Evolutionary conservation across 2,797 vertebrate genomes (phyloP).

Genomic region (Columba guinea): DNA sequence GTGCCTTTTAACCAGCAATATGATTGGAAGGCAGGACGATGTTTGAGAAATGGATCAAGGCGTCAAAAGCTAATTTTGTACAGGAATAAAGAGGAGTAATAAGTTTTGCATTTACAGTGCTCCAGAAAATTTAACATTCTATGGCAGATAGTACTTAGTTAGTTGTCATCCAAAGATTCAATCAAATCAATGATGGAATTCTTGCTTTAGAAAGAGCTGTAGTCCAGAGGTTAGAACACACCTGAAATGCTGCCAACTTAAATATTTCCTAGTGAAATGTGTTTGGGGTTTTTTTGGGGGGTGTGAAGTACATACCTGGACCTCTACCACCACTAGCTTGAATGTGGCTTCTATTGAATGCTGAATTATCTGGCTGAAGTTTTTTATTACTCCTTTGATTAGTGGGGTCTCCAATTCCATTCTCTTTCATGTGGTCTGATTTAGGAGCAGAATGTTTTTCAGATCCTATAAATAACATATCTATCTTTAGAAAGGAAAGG

Average conservation of each 20-base stretch:
- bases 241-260: background rate
- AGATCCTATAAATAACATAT: slow-evolving; percentile 65
- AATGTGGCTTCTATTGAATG: slow-evolving; percentile 79
- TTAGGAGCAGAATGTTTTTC: slow-evolving; percentile 68
- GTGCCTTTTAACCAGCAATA: background rate
- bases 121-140: background rate
- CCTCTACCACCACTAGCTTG: slow-evolving; percentile 84
- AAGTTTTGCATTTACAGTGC: background rate
- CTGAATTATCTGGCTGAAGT: slow-evolving; percentile 75
- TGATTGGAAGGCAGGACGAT: background rate
- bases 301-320: slow-evolving; percentile 77
- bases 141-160: background rate
- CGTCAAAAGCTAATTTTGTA: background rate
- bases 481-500: background rate
- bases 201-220: background rate
- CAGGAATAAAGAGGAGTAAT: background rate
- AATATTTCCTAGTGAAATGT: background rate
- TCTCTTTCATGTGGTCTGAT: slow-evolving; percentile 84
- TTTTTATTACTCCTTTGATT: slow-evolving; percentile 77
- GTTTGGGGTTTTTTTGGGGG: fast-evolving
- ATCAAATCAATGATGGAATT: background rate
- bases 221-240: background rate
- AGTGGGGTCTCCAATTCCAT: slow-evolving; percentile 77
- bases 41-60: background rate
- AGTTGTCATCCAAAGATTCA: background rate